Percentiles rank a stretch among this genome's conserved stretches.
These are phyloP conservation scores for Sardinella longiceps DNA, from an alignment of 2,797 vertebrate species.

Conservation along the genomic window DNA sequence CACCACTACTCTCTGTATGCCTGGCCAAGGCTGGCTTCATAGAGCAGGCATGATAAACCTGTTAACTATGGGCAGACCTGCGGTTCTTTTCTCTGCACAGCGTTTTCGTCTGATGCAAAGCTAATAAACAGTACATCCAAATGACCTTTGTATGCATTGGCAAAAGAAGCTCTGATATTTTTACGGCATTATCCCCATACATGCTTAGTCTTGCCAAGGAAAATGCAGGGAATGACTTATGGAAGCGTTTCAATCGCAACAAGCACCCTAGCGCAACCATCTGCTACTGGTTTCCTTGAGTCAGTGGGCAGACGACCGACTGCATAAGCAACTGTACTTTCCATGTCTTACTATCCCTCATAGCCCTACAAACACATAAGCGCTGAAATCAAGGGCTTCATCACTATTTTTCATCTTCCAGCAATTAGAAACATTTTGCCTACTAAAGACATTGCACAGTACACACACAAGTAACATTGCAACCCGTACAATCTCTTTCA, in stretches of 20 bases:
- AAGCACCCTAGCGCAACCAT: conserved; percentile 58
- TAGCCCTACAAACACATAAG: not conserved
- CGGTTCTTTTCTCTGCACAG: not conserved
- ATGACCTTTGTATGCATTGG: not conserved
- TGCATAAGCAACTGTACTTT: not conserved
- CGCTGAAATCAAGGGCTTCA: not conserved
- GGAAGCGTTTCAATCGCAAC: conserved; percentile 42
- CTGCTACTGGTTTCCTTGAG: conserved; percentile 52
- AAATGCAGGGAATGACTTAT: conserved; percentile 18
- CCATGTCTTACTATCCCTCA: not conserved
- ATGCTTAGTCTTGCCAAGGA: not conserved
- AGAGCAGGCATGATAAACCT: not conserved
- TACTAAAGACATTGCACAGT: not conserved
- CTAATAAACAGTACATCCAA: not conserved
- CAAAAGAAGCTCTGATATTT: not conserved
- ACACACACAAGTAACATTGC: not conserved
- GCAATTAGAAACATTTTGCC: not conserved
- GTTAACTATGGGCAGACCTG: not conserved
- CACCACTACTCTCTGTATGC: not conserved
- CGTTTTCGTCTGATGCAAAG: not conserved
- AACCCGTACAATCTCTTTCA: not conserved
- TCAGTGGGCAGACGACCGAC: not conserved
- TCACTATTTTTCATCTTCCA: not conserved
- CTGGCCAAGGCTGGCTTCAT: not conserved
- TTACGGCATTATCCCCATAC: not conserved